Conservation (phyloP, 2,888 invertebrate genomes). For the Bhutanitis thaidina region DNA sequence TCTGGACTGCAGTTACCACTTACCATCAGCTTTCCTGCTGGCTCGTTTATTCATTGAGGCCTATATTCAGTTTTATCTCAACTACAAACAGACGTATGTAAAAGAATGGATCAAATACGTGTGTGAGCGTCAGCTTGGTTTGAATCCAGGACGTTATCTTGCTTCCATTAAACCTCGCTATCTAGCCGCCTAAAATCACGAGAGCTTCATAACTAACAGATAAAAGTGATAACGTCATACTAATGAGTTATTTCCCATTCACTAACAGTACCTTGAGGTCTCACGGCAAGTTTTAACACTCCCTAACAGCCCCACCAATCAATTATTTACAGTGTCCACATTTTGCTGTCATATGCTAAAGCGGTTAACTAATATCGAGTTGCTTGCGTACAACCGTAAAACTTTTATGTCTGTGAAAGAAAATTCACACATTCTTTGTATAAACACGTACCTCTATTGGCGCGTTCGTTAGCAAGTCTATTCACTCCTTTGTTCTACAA, state of each 20-base stretch:
- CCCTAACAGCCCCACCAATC: conserved; percentile 16
- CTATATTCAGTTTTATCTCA: too few relatives aligned
- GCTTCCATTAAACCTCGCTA: too few relatives aligned
- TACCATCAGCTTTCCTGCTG: too few relatives aligned
- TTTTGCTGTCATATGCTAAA: conserved; percentile 13
- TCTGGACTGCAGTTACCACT: too few relatives aligned
- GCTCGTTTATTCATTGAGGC: too few relatives aligned
- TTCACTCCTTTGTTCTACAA: conserved; percentile 25
- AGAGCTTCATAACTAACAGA: too few relatives aligned
- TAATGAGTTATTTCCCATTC: neutral
- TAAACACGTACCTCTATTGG: conserved; percentile 13
- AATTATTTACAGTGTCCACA: neutral
- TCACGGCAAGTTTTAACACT: conserved; percentile 1
- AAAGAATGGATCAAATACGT: too few relatives aligned
- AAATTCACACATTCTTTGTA: conserved; percentile 13
- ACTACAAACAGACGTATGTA: too few relatives aligned
- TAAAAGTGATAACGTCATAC: too few relatives aligned
- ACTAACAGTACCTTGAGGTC: conserved; percentile 1
- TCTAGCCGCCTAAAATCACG: too few relatives aligned
- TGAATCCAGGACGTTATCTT: too few relatives aligned
- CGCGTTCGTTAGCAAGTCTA: conserved; percentile 19
- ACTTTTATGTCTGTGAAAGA: neutral
- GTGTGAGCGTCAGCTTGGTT: too few relatives aligned
- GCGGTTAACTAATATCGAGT: conserved; percentile 13
- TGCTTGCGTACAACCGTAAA: conserved; percentile 5